Conservation (phyloP, 2,113 vertebrate genomes). For the Indicator indicator region DNA sequence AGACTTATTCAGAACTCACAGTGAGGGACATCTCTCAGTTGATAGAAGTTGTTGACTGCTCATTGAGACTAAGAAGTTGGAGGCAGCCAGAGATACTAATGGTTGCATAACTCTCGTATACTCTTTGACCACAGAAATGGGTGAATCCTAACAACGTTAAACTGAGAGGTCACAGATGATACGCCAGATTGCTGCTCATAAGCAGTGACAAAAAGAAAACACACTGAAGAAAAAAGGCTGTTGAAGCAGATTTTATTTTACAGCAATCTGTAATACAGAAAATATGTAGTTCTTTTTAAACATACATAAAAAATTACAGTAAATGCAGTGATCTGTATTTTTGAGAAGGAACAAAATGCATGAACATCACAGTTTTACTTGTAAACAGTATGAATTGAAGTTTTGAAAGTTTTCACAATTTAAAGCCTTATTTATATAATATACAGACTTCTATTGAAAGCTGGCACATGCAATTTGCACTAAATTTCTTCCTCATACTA, state of each 20-base stretch:
- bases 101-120: not conserved
- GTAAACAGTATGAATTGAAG: constrained; percentile 51
- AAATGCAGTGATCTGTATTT: constrained; percentile 41
- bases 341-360: constrained; percentile 49
- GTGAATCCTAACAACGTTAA: not conserved
- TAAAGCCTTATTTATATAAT: constrained; percentile 27
- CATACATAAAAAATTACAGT: constrained; percentile 47
- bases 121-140: not conserved
- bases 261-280: constrained; percentile 33
- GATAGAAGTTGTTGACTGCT: not conserved
- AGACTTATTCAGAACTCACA: rapidly evolving
- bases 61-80: not conserved
- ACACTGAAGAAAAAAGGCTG: not conserved
- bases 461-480: not conserved
- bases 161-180: not conserved
- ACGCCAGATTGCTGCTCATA: not conserved
- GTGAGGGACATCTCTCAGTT: not conserved
- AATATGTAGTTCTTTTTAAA: constrained; percentile 36
- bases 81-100: not conserved
- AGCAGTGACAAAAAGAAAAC: not conserved
- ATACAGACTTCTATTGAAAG: constrained; percentile 4
- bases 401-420: constrained; percentile 40
- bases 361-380: constrained; percentile 9
- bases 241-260: constrained; percentile 61
- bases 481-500: not conserved